Conservation (phyloP, 2,113 vertebrate species). For the Pituophis catenifer region DNA sequence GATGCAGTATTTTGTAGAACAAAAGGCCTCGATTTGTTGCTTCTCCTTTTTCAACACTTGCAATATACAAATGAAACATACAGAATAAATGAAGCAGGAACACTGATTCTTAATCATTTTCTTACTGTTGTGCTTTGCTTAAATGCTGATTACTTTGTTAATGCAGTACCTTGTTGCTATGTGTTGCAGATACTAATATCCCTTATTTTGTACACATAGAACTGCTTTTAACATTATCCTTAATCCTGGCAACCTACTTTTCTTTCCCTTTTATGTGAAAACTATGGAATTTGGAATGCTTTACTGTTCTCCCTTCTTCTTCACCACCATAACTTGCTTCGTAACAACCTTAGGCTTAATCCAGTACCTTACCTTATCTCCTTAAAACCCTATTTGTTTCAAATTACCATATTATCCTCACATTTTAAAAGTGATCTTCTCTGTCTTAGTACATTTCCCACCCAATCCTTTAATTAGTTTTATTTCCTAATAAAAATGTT, state of each 20-base stretch:
- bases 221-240: conserved; percentile 45
- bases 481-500: conserved; percentile 40
- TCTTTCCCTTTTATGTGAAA: conserved; percentile 52
- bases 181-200: conserved; percentile 53
- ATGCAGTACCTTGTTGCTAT: conserved; percentile 60
- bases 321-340: conserved; percentile 50
- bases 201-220: conserved; percentile 43
- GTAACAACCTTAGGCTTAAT: conserved; percentile 57
- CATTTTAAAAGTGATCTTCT: conserved; percentile 34
- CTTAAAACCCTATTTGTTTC: conserved; percentile 46
- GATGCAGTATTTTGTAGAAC: conserved; percentile 39
- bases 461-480: conserved; percentile 7
- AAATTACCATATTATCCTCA: conserved; percentile 37
- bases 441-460: conserved; percentile 12
- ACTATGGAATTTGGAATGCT: conserved; percentile 65
- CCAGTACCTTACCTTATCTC: conserved; percentile 41
- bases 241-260: conserved; percentile 52
- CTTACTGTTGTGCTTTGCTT: conserved; percentile 66
- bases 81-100: conserved; percentile 79
- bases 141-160: conserved; percentile 63
- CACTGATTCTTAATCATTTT: conserved; percentile 80
- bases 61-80: conserved; percentile 42
- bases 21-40: conserved; percentile 53
- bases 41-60: conserved; percentile 39
- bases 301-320: conserved; percentile 49